phyloP scores from a whole-genome alignment of 2,113 vertebrate species.

The Xiphias gladius region DNA sequence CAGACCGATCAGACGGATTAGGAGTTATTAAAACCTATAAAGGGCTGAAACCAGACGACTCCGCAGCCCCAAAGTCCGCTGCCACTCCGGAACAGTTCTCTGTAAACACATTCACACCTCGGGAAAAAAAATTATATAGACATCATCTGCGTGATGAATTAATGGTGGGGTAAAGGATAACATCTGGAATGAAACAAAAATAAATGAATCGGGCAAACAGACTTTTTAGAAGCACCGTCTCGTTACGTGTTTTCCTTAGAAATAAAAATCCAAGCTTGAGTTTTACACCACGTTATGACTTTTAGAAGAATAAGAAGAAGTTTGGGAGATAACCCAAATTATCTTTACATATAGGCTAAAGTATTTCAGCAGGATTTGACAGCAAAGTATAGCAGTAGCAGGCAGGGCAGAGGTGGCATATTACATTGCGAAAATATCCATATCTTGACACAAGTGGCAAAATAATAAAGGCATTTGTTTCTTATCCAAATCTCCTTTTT shows the following conservation, averaged over 20 bases:
- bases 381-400: neutral
- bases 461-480: neutral
- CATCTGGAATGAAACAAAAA: neutral
- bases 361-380: neutral
- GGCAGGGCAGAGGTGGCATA: neutral
- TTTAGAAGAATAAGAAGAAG: neutral
- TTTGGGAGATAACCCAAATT: neutral
- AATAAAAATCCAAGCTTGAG: neutral
- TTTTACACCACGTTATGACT: neutral
- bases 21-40: conserved; percentile 90
- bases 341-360: neutral
- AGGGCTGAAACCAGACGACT: conserved; percentile 68
- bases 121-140: conserved; percentile 57
- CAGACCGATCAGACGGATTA: conserved; percentile 92
- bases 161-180: neutral
- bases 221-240: neutral
- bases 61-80: conserved; percentile 69
- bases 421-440: neutral
- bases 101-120: conserved; percentile 60
- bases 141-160: conserved; percentile 45
- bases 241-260: neutral
- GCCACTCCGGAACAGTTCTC: conserved; percentile 74
- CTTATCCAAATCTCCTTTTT: neutral
- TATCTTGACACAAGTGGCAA: neutral
- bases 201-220: neutral